Evolutionary conservation across 92 coral and sea anemone species (phyloP).

Genomic region (Umimayanthus kanabou): DNA sequence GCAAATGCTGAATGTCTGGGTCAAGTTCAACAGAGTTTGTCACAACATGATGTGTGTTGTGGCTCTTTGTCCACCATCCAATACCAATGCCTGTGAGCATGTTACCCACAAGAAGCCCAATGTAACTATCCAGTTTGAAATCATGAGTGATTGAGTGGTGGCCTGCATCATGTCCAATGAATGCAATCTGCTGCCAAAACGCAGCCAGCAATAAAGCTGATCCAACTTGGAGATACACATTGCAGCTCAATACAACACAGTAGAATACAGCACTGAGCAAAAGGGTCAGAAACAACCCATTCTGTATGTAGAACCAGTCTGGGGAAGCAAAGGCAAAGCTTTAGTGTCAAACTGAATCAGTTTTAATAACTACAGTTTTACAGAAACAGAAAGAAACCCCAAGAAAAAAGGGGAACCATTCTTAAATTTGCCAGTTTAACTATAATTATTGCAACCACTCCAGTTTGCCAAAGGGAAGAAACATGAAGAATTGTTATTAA

Average conservation of each 20-base stretch:
- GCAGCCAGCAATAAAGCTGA: conserved; percentile 80
- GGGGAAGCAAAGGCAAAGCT: conserved; percentile 6
- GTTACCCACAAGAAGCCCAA: conserved; percentile 92
- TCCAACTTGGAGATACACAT: conserved; percentile 59
- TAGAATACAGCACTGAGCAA: conserved; percentile 71
- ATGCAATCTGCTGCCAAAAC: conserved; percentile 98
- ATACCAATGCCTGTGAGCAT: conserved; percentile 89
- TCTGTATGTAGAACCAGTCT: conserved; percentile 85
- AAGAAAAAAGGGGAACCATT: too few relatives aligned
- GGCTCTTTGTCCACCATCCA: conserved; percentile 98
- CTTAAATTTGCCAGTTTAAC: too few relatives aligned
- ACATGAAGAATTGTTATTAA: too few relatives aligned
- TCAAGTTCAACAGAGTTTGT: conserved; percentile 97
- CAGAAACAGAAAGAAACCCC: neutral
- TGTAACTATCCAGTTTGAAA: conserved; percentile 61
- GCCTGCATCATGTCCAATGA: conserved; percentile 95
- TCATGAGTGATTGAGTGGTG: conserved; percentile 90
- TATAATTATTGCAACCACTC: too few relatives aligned
- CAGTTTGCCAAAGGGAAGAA: too few relatives aligned
- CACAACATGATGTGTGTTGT: conserved; percentile 96
- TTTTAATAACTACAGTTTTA: neutral
- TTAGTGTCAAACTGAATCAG: neutral
- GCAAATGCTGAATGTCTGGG: conserved; percentile 98
- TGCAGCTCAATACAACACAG: conserved; percentile 78
- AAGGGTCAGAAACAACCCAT: conserved; percentile 49